Conservation (phyloP, 2,797 vertebrate species). For the Vultur gryphus region DNA sequence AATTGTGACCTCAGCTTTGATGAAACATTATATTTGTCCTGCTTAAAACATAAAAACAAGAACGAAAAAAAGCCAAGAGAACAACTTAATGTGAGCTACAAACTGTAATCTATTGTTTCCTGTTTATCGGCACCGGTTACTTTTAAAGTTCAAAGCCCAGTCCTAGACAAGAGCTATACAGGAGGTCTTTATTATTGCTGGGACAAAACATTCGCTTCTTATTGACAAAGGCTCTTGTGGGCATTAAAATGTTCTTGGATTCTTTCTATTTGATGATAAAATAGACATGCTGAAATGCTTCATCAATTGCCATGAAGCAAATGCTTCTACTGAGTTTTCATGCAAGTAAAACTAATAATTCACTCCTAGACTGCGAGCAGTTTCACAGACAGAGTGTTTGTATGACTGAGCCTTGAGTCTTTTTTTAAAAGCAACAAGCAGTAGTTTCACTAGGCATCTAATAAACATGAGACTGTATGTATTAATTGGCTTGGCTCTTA, state of each 20-base stretch:
- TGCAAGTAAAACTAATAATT: conserved; percentile 11
- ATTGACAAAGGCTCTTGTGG: conserved; percentile 22
- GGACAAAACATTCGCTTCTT: conserved; percentile 26
- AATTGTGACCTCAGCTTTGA: background rate
- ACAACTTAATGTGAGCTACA: background rate
- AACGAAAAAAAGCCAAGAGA: background rate
- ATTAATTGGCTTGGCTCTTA: conserved; percentile 10
- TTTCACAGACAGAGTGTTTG: background rate
- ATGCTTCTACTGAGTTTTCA: conserved; percentile 1
- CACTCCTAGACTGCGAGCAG: background rate
- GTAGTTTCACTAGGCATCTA: conserved; percentile 11
- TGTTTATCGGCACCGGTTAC: conserved; percentile 6
- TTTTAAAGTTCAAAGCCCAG: conserved; percentile 25
- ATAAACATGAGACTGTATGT: background rate
- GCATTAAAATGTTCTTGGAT: conserved; percentile 14
- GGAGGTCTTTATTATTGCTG: conserved; percentile 41
- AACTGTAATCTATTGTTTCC: conserved; percentile 30
- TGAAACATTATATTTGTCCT: background rate
- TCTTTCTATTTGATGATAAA: conserved; percentile 25
- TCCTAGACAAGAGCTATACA: conserved; percentile 32
- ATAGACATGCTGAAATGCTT: conserved; percentile 19
- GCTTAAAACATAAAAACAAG: background rate
- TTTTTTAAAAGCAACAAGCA: background rate
- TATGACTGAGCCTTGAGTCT: background rate
- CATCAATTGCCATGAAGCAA: background rate